These are phyloP conservation scores for Poicephalus meyeri DNA, from an alignment of 2,113 vertebrate species.

Conservation along the genomic window DNA sequence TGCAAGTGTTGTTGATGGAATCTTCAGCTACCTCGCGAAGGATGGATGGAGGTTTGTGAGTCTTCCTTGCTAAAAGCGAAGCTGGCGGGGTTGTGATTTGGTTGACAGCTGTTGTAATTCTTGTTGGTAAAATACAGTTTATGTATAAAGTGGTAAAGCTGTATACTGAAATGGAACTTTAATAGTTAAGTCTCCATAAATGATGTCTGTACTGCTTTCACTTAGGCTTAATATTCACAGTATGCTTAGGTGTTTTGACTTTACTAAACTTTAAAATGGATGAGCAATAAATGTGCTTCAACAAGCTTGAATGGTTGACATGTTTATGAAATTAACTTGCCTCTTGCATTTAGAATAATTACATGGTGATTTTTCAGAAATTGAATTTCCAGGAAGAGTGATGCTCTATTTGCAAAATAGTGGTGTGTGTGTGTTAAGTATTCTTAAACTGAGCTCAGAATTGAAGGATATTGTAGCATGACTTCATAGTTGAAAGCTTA, in stretches of 20 bases:
- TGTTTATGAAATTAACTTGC: background rate
- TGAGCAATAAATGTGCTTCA: conserved; percentile 35
- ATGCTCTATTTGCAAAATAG: background rate
- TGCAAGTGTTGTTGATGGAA: conserved; percentile 90
- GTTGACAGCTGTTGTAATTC: background rate
- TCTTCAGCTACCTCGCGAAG: conserved; percentile 89
- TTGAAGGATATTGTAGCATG: background rate
- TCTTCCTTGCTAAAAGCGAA: background rate
- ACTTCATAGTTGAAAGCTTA: background rate
- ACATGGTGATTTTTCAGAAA: conserved; percentile 1
- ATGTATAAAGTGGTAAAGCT: background rate
- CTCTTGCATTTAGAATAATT: conserved; percentile 24
- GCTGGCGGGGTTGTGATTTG: fast-evolving
- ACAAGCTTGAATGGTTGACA: background rate
- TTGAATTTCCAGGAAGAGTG: background rate
- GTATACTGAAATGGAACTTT: background rate
- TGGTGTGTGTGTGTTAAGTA: background rate
- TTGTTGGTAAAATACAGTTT: background rate
- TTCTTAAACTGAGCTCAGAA: background rate
- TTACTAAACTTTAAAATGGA: conserved; percentile 24
- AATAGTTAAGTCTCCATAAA: background rate
- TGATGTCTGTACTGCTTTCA: background rate
- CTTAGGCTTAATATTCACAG: conserved; percentile 15
- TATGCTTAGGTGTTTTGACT: background rate
- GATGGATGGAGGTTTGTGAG: conserved; percentile 90